These are phyloP conservation scores for Ormyrus pomaceus DNA, from an alignment of 2,888 invertebrate species.

Conservation along the genomic window DNA sequence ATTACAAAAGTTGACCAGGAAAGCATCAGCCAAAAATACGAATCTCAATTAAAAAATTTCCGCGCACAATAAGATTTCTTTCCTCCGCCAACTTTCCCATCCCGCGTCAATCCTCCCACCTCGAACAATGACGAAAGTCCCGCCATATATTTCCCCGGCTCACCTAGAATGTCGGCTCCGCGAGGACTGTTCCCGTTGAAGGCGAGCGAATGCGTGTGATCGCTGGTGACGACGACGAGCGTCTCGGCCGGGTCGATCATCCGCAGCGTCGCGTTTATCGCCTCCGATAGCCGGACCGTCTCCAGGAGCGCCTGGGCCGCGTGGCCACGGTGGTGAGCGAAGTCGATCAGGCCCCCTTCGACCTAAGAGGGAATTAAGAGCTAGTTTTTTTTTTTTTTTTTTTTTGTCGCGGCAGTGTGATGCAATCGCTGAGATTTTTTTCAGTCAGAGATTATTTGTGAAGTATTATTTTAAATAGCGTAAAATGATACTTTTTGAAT, in stretches of 20 bases:
- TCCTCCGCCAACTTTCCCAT: not conserved
- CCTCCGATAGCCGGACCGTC: slow-evolving; percentile 86
- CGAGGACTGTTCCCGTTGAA: slow-evolving; percentile 87
- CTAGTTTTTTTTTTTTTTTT: no score
- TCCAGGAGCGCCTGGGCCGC: slow-evolving; percentile 88
- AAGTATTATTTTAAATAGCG: no score
- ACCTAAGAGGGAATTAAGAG: slow-evolving; percentile 78
- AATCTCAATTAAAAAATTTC: not conserved
- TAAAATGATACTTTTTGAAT: no score
- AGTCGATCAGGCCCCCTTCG: slow-evolving; percentile 91
- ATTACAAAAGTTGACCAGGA: no score
- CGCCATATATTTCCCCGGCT: slow-evolving; percentile 25
- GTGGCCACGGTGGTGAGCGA: slow-evolving; percentile 89
- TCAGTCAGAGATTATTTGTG: no score
- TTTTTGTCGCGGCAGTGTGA: no score
- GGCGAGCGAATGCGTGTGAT: slow-evolving; percentile 87
- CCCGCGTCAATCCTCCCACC: not conserved
- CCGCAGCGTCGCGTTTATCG: slow-evolving; percentile 82
- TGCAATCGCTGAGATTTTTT: no score
- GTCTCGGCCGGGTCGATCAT: slow-evolving; percentile 83
- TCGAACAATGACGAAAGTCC: no score
- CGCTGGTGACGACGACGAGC: slow-evolving; percentile 89
- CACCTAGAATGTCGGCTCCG: slow-evolving; percentile 84
- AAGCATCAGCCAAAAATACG: no score
- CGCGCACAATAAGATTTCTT: not conserved